phyloP scores from a whole-genome alignment of 2,113 vertebrate genomes.

The Crotalus helleri region DNA sequence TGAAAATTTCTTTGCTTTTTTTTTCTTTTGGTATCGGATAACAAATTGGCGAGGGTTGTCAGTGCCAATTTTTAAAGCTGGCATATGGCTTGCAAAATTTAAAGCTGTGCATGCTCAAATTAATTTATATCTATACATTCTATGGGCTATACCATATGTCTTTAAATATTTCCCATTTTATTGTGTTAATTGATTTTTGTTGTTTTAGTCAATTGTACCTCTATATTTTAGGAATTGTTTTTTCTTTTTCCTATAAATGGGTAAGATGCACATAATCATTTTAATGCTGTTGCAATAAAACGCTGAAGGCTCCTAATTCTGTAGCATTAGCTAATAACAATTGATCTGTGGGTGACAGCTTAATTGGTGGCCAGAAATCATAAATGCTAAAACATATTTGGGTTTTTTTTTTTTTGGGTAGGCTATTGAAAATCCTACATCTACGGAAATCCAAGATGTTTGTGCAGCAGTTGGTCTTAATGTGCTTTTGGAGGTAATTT shows the following conservation, averaged over 20 bases:
- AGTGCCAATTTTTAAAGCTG: neutral
- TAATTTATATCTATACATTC: neutral
- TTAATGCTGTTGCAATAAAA: neutral
- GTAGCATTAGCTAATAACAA: neutral
- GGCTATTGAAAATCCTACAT: constrained; percentile 96
- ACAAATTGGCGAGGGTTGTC: neutral
- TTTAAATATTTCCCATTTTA: neutral
- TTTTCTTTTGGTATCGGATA: neutral
- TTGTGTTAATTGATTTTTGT: neutral
- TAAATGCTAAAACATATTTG: neutral
- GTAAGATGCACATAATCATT: neutral
- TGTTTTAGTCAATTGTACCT: neutral
- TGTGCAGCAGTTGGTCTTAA: constrained; percentile 87
- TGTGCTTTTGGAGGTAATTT: constrained; percentile 82
- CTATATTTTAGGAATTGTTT: neutral
- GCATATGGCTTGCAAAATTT: neutral
- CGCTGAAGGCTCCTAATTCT: neutral
- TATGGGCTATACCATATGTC: neutral
- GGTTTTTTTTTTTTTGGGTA: constrained; percentile 40
- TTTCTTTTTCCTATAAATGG: neutral
- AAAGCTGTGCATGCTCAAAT: neutral
- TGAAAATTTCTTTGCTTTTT: neutral
- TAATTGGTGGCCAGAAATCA: neutral
- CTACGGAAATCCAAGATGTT: constrained; percentile 90
- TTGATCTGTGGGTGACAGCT: neutral